A percentile compares a stretch with the other conserved stretches of the same genome.
Conservation (phyloP, 2,888 invertebrate species). For the Perizoma flavofasciatum region DNA sequence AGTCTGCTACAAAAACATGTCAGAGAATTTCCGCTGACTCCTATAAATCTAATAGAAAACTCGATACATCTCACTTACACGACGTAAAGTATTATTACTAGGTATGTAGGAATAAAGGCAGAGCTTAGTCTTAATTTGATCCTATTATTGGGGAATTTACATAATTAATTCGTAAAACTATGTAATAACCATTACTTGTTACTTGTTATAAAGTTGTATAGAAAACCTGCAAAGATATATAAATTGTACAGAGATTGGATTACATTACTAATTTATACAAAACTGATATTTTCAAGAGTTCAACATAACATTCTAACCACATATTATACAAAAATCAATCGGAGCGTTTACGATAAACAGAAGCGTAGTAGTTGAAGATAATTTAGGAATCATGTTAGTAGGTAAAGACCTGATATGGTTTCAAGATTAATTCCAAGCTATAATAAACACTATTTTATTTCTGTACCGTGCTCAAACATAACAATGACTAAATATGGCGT, state of each 20-base stretch:
- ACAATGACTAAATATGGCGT: no score
- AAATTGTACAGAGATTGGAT: constrained; percentile 21
- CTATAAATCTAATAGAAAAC: constrained; percentile 49
- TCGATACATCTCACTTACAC: constrained; percentile 58
- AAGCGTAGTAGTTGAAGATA: not conserved
- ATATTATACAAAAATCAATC: not conserved
- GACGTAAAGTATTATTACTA: constrained; percentile 40
- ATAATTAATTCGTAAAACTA: constrained; percentile 15
- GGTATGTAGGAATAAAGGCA: constrained; percentile 63
- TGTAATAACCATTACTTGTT: constrained; percentile 6
- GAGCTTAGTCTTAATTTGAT: constrained; percentile 64
- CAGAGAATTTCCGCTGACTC: not conserved
- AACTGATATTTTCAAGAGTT: not conserved
- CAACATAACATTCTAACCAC: no score
- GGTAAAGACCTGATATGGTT: constrained; percentile 12
- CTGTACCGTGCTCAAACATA: constrained; percentile 13
- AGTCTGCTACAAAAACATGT: constrained; percentile 24
- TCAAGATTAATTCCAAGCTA: constrained; percentile 6
- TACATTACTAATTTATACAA: constrained; percentile 4
- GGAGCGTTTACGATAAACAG: not conserved
- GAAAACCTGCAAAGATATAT: constrained; percentile 20
- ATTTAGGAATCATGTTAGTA: not conserved
- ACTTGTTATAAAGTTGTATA: constrained; percentile 15
- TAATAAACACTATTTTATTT: constrained; percentile 8
- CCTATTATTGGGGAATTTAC: constrained; percentile 52